Evolutionary conservation across 2,888 invertebrate species (phyloP).

Genomic region (Tortrix viridana): DNA sequence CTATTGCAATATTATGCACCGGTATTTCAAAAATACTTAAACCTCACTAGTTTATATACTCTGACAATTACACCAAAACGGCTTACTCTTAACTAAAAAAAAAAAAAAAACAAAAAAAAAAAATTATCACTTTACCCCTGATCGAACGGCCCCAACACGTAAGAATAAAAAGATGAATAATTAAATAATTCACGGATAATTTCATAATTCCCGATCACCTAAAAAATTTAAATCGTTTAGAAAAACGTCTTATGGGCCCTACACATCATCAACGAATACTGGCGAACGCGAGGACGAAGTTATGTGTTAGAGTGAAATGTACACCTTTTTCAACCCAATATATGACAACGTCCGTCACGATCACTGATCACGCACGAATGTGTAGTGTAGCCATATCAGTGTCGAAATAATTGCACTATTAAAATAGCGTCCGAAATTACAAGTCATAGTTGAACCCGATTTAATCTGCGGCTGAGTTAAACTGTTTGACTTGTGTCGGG

Average conservation of each 20-base stretch:
- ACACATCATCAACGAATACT: too few species aligned
- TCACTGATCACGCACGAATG: too few species aligned
- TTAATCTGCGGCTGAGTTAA: not conserved
- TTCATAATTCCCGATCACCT: not conserved
- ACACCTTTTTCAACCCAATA: too few species aligned
- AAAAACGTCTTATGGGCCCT: not conserved
- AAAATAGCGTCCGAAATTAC: conserved; percentile 26
- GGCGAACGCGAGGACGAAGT: too few species aligned
- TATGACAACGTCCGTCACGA: not conserved
- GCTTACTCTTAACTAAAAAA: not conserved
- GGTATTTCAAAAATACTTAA: conserved; percentile 1
- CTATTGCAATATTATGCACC: conserved; percentile 6
- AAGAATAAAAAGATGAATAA: not conserved
- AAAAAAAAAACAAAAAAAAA: not conserved
- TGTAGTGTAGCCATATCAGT: not conserved
- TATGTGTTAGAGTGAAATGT: too few species aligned
- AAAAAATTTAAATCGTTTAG: not conserved
- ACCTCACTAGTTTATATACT: too few species aligned
- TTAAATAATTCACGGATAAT: not conserved
- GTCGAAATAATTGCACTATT: conserved; percentile 25
- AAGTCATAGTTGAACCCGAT: conserved; percentile 1
- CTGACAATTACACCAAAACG: not conserved
- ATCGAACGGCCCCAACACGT: not conserved
- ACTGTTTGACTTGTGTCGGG: conserved; percentile 7
- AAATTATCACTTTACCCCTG: not conserved